phyloP scores from a whole-genome alignment of 2,888 invertebrate genomes.

The Drosophila suboccidentalis region DNA sequence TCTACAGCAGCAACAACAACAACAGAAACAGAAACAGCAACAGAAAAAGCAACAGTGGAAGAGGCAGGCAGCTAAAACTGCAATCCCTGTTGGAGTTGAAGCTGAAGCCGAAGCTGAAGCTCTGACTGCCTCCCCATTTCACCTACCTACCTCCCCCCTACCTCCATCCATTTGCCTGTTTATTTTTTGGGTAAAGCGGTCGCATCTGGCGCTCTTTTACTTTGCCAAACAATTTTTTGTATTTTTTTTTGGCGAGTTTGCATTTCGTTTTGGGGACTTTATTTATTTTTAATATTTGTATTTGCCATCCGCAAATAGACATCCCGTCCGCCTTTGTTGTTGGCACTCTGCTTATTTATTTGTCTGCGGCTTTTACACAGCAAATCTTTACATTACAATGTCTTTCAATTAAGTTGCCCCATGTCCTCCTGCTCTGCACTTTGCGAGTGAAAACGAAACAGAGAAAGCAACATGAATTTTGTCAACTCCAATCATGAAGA shows the following conservation, averaged over 20 bases:
- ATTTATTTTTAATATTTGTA: conserved; percentile 73
- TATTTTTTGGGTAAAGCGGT: conserved; percentile 11
- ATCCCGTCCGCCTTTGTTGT: conserved; percentile 21
- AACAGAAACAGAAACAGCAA: not conserved
- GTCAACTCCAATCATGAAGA: conserved; percentile 17
- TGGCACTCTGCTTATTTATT: conserved; percentile 54
- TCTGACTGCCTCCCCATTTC: not conserved
- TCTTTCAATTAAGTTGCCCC: conserved; percentile 63
- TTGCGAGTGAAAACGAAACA: not conserved
- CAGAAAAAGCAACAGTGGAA: conserved; percentile 10
- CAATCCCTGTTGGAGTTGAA: conserved; percentile 54
- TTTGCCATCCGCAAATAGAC: conserved; percentile 63
- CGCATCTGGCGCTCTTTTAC: conserved; percentile 11
- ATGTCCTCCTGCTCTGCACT: conserved; percentile 6
- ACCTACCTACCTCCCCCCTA: no score
- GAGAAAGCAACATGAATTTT: not conserved
- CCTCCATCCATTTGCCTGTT: not conserved
- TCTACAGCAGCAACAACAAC: conserved; percentile 15
- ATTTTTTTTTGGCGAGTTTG: conserved; percentile 25
- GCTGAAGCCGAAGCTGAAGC: conserved; percentile 11
- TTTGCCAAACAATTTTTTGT: conserved; percentile 29
- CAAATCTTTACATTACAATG: conserved; percentile 67
- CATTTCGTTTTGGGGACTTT: conserved; percentile 51
- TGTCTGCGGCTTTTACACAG: conserved; percentile 50
- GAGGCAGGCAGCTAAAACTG: conserved; percentile 68